These are phyloP conservation scores for Cantharis lateralis DNA, from an alignment of 2,888 invertebrate genomes.

Conservation along the genomic window DNA sequence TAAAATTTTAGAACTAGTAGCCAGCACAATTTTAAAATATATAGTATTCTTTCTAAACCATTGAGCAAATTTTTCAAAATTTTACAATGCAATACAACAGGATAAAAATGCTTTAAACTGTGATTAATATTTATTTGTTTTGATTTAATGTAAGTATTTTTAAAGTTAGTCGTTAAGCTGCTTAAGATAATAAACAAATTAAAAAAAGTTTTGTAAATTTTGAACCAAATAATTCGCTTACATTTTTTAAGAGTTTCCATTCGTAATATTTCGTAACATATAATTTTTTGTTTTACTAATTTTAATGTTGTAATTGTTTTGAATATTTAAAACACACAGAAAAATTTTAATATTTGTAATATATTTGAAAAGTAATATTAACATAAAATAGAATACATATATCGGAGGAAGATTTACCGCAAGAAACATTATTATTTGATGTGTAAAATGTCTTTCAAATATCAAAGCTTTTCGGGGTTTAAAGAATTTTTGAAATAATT, in stretches of 20 bases:
- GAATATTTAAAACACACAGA: too few relatives aligned
- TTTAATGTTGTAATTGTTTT: too few relatives aligned
- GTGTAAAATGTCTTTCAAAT: neutral
- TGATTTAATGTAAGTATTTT: neutral
- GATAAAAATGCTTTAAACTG: neutral
- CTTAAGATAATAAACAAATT: neutral
- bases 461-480: neutral
- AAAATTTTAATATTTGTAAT: too few relatives aligned
- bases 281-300: too few relatives aligned
- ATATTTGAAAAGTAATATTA: neutral
- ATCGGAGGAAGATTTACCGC: neutral
- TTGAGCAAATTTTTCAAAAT: neutral
- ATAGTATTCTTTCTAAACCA: neutral
- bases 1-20: neutral
- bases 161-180: neutral
- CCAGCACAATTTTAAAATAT: neutral
- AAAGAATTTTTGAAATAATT: neutral
- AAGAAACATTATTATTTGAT: neutral
- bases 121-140: neutral
- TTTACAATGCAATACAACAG: neutral
- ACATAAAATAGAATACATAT: neutral
- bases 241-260: too few relatives aligned
- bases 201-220: neutral
- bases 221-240: neutral
- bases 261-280: too few relatives aligned